Evolutionary conservation across 2,113 vertebrate species (phyloP).

Genomic region (Nicator chloris): DNA sequence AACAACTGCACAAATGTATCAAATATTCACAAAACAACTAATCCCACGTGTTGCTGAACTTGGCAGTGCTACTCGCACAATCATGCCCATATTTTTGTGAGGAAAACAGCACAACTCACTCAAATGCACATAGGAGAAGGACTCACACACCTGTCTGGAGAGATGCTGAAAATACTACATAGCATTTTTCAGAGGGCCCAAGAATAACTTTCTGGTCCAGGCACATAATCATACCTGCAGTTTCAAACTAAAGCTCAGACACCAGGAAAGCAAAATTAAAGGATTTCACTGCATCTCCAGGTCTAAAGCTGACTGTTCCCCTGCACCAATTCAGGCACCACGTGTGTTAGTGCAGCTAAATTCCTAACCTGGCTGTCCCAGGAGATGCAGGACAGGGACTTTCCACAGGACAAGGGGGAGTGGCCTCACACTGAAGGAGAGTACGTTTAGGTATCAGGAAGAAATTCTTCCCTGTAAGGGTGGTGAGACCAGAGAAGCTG

Average conservation of each 20-base stretch:
- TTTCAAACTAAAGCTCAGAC: not conserved
- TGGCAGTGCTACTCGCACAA: not conserved
- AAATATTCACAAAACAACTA: not conserved
- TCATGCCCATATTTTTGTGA: accelerated
- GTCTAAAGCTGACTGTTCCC: accelerated
- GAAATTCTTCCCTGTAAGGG: not conserved
- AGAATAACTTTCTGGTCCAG: not conserved
- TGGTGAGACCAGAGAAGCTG: not conserved
- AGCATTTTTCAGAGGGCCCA: not conserved
- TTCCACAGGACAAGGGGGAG: not conserved
- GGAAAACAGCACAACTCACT: not conserved
- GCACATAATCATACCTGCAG: not conserved
- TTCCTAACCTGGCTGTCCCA: accelerated
- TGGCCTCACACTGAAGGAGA: not conserved
- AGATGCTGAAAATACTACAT: not conserved
- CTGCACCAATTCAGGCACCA: not conserved
- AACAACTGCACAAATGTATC: not conserved
- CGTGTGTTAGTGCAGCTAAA: accelerated
- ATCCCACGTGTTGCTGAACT: not conserved
- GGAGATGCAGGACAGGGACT: not conserved
- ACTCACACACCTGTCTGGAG: not conserved
- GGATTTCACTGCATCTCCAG: accelerated
- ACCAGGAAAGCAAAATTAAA: not conserved
- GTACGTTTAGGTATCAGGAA: not conserved
- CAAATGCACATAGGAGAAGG: accelerated